phyloP scores from a whole-genome alignment of 2,797 vertebrate species.

The Synanceia verrucosa region DNA sequence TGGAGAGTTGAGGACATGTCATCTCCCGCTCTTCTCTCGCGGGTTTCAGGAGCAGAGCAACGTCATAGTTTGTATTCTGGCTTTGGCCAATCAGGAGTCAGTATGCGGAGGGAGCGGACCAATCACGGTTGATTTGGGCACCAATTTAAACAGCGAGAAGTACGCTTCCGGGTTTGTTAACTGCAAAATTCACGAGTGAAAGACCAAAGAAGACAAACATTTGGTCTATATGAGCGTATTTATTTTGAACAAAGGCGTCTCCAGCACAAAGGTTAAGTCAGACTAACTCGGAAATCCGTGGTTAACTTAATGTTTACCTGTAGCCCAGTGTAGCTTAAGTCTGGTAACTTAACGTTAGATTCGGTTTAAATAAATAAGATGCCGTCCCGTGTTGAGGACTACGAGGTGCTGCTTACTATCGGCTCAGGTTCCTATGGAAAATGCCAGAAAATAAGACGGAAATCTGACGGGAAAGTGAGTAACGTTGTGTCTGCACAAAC shows the following conservation, averaged over 20 bases:
- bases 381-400: constrained; percentile 91
- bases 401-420: constrained; percentile 91
- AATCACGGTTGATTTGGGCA: constrained; percentile 72
- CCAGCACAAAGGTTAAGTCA: fast-evolving
- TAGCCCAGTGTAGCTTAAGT: neutral
- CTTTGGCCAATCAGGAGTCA: constrained; percentile 71
- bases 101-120: constrained; percentile 22
- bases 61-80: constrained; percentile 29
- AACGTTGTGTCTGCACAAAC: neutral
- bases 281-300: no score
- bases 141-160: constrained; percentile 76
- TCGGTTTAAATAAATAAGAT: constrained; percentile 66
- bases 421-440: constrained; percentile 92
- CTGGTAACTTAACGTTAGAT: neutral
- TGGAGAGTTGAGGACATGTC: neutral
- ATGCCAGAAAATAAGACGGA: constrained; percentile 93
- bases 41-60: constrained; percentile 70
- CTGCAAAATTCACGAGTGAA: neutral
- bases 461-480: constrained; percentile 90
- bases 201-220: neutral
- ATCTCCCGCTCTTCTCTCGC: constrained; percentile 64
- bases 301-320: neutral
- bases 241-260: neutral
- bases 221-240: neutral
- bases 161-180: constrained; percentile 42